These are phyloP conservation scores for Nomada hirtipes DNA, from an alignment of 2,888 invertebrate species.

Conservation along the genomic window DNA sequence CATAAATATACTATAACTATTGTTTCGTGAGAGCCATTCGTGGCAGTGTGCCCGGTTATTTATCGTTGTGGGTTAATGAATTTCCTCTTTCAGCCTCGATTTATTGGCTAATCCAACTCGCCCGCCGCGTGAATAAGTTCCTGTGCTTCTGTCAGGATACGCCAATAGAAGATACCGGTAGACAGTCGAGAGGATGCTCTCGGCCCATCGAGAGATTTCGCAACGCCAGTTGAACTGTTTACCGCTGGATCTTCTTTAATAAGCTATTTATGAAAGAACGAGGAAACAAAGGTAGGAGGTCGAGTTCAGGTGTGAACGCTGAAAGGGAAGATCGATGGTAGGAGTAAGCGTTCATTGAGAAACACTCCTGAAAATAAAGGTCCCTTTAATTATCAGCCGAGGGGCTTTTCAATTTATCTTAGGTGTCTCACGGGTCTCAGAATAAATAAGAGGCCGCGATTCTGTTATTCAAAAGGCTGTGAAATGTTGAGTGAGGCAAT, in stretches of 20 bases:
- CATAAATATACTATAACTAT: constrained; percentile 83
- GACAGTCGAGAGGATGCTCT: neutral
- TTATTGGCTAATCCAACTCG: constrained; percentile 76
- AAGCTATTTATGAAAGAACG: constrained; percentile 33
- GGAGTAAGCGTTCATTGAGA: constrained; percentile 19
- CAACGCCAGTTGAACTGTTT: constrained; percentile 29
- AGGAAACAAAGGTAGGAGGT: neutral
- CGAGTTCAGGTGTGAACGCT: constrained; percentile 22
- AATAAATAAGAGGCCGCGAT: too few relatives aligned
- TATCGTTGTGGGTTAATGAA: constrained; percentile 82
- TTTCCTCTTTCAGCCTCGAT: constrained; percentile 78
- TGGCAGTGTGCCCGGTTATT: constrained; percentile 75
- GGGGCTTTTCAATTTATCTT: neutral
- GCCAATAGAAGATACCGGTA: constrained; percentile 26
- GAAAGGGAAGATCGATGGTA: constrained; percentile 9
- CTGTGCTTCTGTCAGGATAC: neutral
- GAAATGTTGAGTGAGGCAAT: too few relatives aligned
- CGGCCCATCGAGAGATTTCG: constrained; percentile 26
- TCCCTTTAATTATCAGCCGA: constrained; percentile 14
- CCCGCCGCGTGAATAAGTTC: constrained; percentile 55
- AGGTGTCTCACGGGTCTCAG: neutral
- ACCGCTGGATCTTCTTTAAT: constrained; percentile 43
- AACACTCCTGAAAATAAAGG: neutral
- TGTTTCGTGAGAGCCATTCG: constrained; percentile 75
- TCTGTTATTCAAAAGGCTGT: too few relatives aligned